These are phyloP conservation scores for Macquaria australasica DNA, from an alignment of 2,113 vertebrate genomes.

Conservation along the genomic window DNA sequence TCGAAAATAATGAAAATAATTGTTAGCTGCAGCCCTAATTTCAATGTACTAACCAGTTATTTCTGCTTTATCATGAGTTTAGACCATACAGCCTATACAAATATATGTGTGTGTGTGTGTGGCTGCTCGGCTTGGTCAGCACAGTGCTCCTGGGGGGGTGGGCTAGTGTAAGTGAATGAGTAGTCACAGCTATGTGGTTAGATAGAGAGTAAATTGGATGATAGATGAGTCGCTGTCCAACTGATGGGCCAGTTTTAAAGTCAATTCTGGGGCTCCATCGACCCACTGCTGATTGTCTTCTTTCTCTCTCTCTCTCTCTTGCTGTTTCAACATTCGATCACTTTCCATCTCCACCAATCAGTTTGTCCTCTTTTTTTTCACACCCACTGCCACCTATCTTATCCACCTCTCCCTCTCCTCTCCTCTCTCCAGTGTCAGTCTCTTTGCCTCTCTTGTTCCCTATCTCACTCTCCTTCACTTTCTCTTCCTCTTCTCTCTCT, in stretches of 20 bases:
- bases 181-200: constrained; percentile 68
- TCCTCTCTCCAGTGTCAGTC: constrained; percentile 64
- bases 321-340: constrained; percentile 62
- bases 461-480: constrained; percentile 62
- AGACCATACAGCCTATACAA: background rate
- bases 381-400: constrained; percentile 34
- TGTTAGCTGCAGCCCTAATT: background rate
- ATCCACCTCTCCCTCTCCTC: constrained; percentile 23
- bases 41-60: background rate
- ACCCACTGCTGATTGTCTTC: constrained; percentile 65
- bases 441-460: constrained; percentile 68
- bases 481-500: constrained; percentile 36
- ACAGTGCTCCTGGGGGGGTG: constrained; percentile 44
- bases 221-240: constrained; percentile 73
- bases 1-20: background rate
- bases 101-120: constrained; percentile 35
- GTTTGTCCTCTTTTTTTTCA: constrained; percentile 40
- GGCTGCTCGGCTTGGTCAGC: constrained; percentile 55
- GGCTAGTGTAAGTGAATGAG: constrained; percentile 74
- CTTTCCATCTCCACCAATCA: constrained; percentile 63
- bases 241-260: constrained; percentile 73
- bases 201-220: constrained; percentile 77
- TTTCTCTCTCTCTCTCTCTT: constrained; percentile 39
- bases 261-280: constrained; percentile 68
- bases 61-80: background rate